A percentile compares a stretch with the other conserved stretches of the same genome.
Conservation (phyloP, 2,888 invertebrate genomes). For the Drosophila borborema region DNA sequence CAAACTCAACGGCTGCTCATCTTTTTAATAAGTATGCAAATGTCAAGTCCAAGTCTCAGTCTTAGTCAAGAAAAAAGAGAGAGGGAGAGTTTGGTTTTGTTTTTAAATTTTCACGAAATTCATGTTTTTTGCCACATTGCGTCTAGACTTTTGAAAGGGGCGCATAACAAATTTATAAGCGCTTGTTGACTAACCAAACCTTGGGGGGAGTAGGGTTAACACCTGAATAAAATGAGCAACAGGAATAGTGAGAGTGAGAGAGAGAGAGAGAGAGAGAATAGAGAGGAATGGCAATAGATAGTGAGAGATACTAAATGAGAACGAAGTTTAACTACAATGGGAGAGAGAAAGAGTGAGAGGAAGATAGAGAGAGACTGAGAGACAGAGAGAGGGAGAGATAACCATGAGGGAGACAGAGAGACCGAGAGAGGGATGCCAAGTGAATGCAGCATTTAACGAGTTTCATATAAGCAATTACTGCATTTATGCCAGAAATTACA, state of each 20-base stretch:
- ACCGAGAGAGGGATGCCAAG: not conserved
- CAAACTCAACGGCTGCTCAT: slow-evolving; percentile 49
- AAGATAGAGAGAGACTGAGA: not conserved
- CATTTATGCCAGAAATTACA: slow-evolving; percentile 21
- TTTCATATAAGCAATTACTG: slow-evolving; percentile 27
- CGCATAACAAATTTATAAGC: slow-evolving; percentile 60
- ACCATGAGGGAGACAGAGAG: not conserved
- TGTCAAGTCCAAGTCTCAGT: slow-evolving; percentile 39
- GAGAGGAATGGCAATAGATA: not conserved
- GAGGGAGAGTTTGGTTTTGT: slow-evolving; percentile 9
- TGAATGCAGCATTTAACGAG: slow-evolving; percentile 22
- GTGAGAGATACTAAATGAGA: not conserved
- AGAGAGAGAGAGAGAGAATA: too few relatives aligned
- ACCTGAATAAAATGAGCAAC: slow-evolving; percentile 10
- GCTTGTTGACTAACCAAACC: slow-evolving; percentile 27
- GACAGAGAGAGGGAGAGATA: too few relatives aligned
- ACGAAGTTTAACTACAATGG: not conserved
- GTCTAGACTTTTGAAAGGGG: slow-evolving; percentile 67
- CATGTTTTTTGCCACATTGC: slow-evolving; percentile 47
- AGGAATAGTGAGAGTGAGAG: not conserved
- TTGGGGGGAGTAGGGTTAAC: not conserved
- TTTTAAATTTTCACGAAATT: slow-evolving; percentile 45
- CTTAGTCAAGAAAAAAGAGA: not conserved
- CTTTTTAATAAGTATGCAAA: slow-evolving; percentile 78
- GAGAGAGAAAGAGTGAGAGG: too few relatives aligned